Evolutionary conservation across 2,113 vertebrate genomes (phyloP), one percentile per base, ranked within the genome.

Genomic region (Macquaria australasica): DNA sequence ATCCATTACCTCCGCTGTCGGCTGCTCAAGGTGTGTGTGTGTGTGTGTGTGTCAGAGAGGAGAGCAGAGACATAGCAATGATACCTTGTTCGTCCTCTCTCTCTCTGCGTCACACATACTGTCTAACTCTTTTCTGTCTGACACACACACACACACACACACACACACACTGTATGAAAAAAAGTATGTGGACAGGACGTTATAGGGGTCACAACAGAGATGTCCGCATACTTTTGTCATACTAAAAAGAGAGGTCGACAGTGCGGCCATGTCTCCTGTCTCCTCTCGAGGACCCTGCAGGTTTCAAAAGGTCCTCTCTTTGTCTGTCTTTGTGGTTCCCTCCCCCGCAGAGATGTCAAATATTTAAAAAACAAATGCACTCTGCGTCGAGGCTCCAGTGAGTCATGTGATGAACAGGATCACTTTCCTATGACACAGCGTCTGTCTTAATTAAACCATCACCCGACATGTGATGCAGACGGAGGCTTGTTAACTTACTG

Each of bases 1-100:
- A 89, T 87, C 79, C 51, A 5, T 66, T 51, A 66, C 43, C 39
- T 8, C 77, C 37, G 23, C 77, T 10, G 82, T 76, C 72, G 9
- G 68, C 41, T 34, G 50, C 73, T 81, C 12, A 9, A 25, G 8
- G 81, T 77, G 85, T 80, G 85, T 76, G 58, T 76, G 58, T 79
- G 72, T 55, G 58, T 60, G 59, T 60, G 58, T 62, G 59, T 34
- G 23, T 23, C 8, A 25, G n/a, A 0, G 2, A 39, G 67, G 1
- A 39, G 67, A 45, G 41, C 58, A 45, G 77, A 67, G 45, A n/a
- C 1, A 11, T 2, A 39, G 50, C 25, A 0, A 3, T 9, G 60
- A 73, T 79, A 18, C 31, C 16, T 73, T 12, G 0, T 69, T 66
- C 62, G 5, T 8, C 68, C 59, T 23, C 73, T 2, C 34, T 23